These are phyloP conservation scores for Babyrousa celebensis DNA, from an alignment of 2,797 vertebrate species.

Conservation along the genomic window DNA sequence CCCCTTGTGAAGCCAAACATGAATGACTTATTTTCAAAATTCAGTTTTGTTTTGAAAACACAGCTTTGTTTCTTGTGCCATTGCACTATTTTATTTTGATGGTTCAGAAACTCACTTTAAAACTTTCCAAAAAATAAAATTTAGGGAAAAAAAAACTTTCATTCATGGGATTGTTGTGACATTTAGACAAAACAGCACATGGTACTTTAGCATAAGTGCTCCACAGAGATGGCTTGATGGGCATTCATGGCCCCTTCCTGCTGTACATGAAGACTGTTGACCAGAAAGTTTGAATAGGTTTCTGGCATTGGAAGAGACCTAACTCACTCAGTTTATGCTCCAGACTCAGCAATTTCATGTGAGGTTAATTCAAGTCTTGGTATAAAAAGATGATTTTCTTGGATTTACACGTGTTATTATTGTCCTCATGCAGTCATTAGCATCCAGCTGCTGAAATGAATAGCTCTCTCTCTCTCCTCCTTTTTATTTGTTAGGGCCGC, in stretches of 20 bases:
- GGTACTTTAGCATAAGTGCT: not conserved
- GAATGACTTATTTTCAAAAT: conserved; percentile 67
- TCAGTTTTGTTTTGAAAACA: conserved; percentile 66
- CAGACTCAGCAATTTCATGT: conserved; percentile 56
- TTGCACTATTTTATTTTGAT: conserved; percentile 59
- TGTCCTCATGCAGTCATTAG: conserved; percentile 8
- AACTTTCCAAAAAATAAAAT: conserved; percentile 7
- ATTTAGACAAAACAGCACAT: not conserved
- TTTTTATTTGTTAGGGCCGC: no score
- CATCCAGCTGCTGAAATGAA: conserved; percentile 60
- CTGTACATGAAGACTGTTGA: not conserved
- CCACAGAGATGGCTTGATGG: not conserved
- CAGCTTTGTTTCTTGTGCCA: not conserved
- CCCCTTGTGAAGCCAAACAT: conserved; percentile 55
- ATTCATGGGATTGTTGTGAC: not conserved
- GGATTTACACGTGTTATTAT: not conserved
- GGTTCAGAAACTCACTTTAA: conserved; percentile 61
- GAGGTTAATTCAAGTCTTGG: conserved; percentile 28
- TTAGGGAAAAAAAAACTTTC: no score
- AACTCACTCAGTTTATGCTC: not conserved
- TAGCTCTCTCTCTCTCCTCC: not conserved
- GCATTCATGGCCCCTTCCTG: not conserved
- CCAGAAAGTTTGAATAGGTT: not conserved
- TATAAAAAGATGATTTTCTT: not conserved
- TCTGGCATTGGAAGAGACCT: conserved; percentile 49